A percentile compares a stretch with the other conserved stretches of the same genome.
Conservation (phyloP, 2,797 vertebrate genomes). For the Sebastes melanostomus region DNA sequence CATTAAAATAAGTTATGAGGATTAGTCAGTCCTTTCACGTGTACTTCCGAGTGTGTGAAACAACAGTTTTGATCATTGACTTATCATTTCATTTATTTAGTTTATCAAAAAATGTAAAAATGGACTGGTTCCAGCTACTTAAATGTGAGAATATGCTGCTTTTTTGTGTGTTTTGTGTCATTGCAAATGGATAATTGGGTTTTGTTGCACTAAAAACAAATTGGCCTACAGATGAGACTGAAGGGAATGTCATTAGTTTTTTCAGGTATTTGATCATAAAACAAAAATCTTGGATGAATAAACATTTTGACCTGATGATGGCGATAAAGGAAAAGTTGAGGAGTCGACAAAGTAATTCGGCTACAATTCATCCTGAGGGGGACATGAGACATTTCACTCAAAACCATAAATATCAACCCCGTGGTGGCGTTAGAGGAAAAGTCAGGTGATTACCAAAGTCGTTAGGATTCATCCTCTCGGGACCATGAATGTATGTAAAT, state of each 20-base stretch:
- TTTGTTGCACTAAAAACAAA: neutral
- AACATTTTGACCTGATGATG: neutral
- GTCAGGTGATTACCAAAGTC: no score
- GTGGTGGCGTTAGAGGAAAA: no score
- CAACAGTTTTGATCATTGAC: neutral
- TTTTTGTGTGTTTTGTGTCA: neutral
- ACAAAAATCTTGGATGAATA: neutral
- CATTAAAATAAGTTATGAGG: neutral
- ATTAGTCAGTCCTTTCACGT: neutral
- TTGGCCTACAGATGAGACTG: neutral
- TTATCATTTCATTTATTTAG: neutral
- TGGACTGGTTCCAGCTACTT: neutral
- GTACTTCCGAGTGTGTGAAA: neutral
- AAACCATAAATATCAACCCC: no score
- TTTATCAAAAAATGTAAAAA: neutral
- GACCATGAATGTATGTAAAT: neutral
- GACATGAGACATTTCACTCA: neutral
- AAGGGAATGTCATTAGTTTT: neutral
- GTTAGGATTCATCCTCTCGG: no score
- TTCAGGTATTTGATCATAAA: neutral
- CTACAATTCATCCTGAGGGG: neutral
- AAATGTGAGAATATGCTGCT: neutral
- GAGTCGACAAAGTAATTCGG: neutral
- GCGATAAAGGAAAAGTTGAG: neutral
- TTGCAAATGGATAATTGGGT: neutral